Evolutionary conservation across 2,797 vertebrate species (phyloP), one percentile per base, ranked within the genome.

Genomic region (Semaprochilodus insignis): DNA sequence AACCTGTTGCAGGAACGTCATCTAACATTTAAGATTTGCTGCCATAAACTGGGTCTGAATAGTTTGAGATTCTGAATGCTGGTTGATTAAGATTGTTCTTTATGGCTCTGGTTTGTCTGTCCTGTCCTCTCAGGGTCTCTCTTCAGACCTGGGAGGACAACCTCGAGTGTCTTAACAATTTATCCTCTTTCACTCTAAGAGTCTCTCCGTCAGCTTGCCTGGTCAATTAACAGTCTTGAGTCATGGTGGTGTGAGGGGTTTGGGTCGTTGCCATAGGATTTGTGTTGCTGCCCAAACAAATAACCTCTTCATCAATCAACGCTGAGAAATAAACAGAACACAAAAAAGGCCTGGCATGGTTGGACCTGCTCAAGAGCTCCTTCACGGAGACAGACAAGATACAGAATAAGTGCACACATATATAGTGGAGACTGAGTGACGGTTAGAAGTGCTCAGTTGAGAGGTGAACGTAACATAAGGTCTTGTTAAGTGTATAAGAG

Each of bases 151-250:
- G 63, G 48, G n/a, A 21, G 63, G 63, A 75, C 76, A 78, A 34
- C 17, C 40, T 79, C 16, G 36, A 76, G 82, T 76, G 72, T 55
- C 66, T 55, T 55, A 71, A 71, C 77, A 83, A 54, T 81, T 77
- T 52, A 80, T 84, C 70, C 10, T 65, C 52, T 59, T 76, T 31
- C 25, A 72, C 21, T 74, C 44, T 34, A 80, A 81, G 62, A 55
- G 78, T 77, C 73, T 86, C 76, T 81, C n/a, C 4, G 63, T 81
- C 17, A 73, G 72, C 88, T 89, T 69, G 87, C 90, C 87, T 89
- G 71, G 75, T 44, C 87, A 84, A 92, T 93, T 93, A 92, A 89
- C 89, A 91, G 90, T 86, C 91, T 90, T 91, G 85, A 93, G 88
- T 84, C 78, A 78, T 86, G 86, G 90, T 72, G 86, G 91, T 87